Base-by-base conservation (phyloP, 2,113 vertebrate genomes). In the Mionectes macconnelli region DNA sequence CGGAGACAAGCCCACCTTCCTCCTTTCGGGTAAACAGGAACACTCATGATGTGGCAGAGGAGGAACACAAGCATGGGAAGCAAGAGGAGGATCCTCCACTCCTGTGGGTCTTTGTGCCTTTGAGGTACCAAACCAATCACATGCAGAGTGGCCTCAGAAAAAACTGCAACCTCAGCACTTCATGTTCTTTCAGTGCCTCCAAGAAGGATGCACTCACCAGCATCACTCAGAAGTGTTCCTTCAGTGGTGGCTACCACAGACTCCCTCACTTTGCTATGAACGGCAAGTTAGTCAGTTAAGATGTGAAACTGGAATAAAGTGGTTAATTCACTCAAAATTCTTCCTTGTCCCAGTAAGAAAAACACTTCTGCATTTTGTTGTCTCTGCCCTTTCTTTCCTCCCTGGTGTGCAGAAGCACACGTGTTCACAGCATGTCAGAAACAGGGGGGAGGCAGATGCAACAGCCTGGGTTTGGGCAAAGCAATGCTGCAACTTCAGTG, bases 381-480 rank as follows among this genome's bases (percentile, higher is more conserved):
- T 17, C 25, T 63, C 35, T 8, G 21, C 14, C 30, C 73, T 45
- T 44, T 40, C 44, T 17, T 73, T 49, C 40, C 30, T 92, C 23
- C 44, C 8, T 6, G 3, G 39, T 0, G 1, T 6, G 55, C 50
- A 57, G 77, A 68, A 59, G 25, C 0, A 0, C 37, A 11, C 0
- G 1, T 3, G 6, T 10, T 75, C 86, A 79, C 47, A 72, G 39
- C 2, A 0, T 37, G 35, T 11, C 33, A 63, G 66, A 28, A 45
- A 35, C 4, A 12, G 4, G 10, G 4, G 3, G 16, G 19, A 30
- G 44, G 3, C 62, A 79, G 60, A 28, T 2, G 35, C 33, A 85
- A 53, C n/a, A 45, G 37, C 50, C 42, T 67, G 53, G 42, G 42
- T 55, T 76, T 80, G 63, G 17, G 13, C n/a, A 55, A 57, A 59